Evolutionary conservation across 2,113 vertebrate genomes (phyloP), one percentile per base, ranked within the genome.

Genomic region (Pardalotus punctatus): DNA sequence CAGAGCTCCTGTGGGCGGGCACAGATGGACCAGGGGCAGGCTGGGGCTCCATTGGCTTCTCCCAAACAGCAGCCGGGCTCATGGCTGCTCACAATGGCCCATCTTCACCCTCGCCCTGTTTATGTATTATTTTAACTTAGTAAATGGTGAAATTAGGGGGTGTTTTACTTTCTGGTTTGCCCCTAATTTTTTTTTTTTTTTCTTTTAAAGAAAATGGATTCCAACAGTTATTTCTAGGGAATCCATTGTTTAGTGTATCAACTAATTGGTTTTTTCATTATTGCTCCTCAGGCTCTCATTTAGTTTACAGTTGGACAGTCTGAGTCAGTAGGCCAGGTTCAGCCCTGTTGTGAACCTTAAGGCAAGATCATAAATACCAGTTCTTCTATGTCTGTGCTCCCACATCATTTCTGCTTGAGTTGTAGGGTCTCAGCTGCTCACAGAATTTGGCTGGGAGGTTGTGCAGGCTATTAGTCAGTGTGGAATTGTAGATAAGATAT

Each of bases 1-100:
- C 81, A 11, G 45, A 48, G 50, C 21, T 81, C 28, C 72, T 1
- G 1, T n/a, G 65, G 47, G 33, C 81, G 85, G 78, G 66, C 48
- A 38, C 71, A 64, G 76, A 35, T 29, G 81, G 62, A 10, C 2
- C 45, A 64, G 57, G 36, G 21, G 7, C 5, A 40, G 73, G 16
- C 20, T 65, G 48, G 18, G 50, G 58, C 45, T 83, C 40, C 62
- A 1, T 1, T 23, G 64, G 29, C 60, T 47, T 48, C 40, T 21
- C 50, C 25, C 45, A 61, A 8, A 40, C 42, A 27, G 12, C 4
- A 6, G 21, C 42, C 1, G 0, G 53, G 45, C 66, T 58, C 19
- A 2, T 0, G 1, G 64, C 76, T 79, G 51, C 90, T 91, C 24
- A 1, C 13, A 50, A 2, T 21, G 78, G 70, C 1, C 0, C 29